phyloP scores from a whole-genome alignment of 2,888 invertebrate genomes.

The Phyllotreta cruciferae region DNA sequence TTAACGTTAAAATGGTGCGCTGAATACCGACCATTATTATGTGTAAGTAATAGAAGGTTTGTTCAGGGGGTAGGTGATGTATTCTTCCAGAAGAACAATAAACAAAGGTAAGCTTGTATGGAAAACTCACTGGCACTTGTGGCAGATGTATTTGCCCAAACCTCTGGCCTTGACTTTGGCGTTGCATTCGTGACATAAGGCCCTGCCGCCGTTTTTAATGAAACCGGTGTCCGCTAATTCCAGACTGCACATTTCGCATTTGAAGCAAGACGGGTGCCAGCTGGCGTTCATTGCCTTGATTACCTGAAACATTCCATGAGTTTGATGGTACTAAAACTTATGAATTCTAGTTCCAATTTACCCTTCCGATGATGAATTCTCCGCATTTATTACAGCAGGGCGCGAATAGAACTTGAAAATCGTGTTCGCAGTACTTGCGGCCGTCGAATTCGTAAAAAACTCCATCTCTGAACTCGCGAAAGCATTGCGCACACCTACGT shows the following conservation, averaged over 20 bases:
- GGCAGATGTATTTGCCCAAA: conserved; percentile 95
- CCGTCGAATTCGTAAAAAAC: conserved; percentile 99
- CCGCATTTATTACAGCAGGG: conserved; percentile 76
- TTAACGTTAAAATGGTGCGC: no score
- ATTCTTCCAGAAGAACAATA: no score
- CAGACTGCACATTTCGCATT: conserved; percentile 90
- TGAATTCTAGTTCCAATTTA: conserved; percentile 54
- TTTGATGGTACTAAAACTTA: neutral
- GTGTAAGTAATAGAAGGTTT: no score
- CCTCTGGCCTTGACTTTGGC: conserved; percentile 94
- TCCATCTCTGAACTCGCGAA: conserved; percentile 96
- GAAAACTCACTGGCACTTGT: conserved; percentile 92
- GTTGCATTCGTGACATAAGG: conserved; percentile 96
- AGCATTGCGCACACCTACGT: conserved; percentile 95
- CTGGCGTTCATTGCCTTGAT: conserved; percentile 99
- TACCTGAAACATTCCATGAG: conserved; percentile 65
- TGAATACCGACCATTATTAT: no score
- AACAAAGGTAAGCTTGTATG: no score
- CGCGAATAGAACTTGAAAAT: conserved; percentile 95
- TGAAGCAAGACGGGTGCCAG: conserved; percentile 99
- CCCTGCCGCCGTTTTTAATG: conserved; percentile 86
- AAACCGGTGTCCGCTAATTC: conserved; percentile 97
- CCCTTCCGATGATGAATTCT: conserved; percentile 97
- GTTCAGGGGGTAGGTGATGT: no score
- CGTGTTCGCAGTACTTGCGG: conserved; percentile 98